A percentile compares a stretch with the other conserved stretches of the same genome.
Conservation (phyloP, 2,797 vertebrate genomes). For the Anguilla marmorata region DNA sequence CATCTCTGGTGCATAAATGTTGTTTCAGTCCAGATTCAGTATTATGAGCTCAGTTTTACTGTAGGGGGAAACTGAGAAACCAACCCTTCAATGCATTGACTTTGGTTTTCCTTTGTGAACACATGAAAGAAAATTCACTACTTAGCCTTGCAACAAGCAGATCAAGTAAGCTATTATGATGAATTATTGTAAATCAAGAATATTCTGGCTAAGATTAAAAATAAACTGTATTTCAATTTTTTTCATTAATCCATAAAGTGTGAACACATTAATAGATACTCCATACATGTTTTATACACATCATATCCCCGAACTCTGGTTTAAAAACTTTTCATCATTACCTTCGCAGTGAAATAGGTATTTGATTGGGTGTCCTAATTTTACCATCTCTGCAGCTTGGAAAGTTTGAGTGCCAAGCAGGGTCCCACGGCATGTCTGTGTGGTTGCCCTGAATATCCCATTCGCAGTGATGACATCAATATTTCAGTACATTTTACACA, state of each 20-base stretch:
- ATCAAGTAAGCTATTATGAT: background rate
- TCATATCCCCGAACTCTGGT: background rate
- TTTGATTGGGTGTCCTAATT: background rate
- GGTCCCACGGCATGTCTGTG: background rate
- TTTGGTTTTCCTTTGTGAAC: background rate
- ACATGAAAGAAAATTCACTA: background rate
- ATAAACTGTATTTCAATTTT: background rate
- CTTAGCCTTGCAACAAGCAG: background rate
- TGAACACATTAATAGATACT: background rate
- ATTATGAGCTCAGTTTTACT: background rate
- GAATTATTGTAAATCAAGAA: no score
- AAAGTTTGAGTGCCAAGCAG: background rate
- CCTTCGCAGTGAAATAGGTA: background rate
- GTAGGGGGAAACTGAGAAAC: background rate
- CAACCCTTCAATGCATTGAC: background rate
- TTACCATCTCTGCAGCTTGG: background rate
- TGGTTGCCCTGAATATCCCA: background rate
- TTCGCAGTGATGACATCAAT: no score
- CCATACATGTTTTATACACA: background rate
- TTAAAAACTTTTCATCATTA: background rate
- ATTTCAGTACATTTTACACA: no score
- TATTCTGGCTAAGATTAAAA: background rate
- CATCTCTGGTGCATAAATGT: background rate
- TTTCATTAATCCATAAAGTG: background rate
- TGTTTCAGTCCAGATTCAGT: background rate